Percentiles rank a stretch among this genome's conserved stretches.
Conservation (phyloP, 2,888 invertebrate species). For the Cerastis rubricosa region DNA sequence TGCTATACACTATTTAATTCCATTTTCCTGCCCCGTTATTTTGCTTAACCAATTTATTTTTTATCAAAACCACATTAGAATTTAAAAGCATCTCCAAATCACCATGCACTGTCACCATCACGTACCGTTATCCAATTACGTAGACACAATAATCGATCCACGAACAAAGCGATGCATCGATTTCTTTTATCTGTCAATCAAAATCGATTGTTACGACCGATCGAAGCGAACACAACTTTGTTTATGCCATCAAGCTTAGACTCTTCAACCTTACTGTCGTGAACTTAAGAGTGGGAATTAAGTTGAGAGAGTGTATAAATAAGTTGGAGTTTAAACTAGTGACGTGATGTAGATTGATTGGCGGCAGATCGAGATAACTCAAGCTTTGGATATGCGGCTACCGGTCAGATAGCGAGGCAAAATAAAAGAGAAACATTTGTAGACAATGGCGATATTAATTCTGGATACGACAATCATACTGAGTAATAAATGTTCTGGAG, state of each 20-base stretch:
- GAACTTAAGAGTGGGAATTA: conserved; percentile 24
- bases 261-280: conserved; percentile 22
- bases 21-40: not conserved
- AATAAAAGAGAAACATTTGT: conserved; percentile 69
- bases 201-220: conserved; percentile 83
- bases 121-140: conserved; percentile 80
- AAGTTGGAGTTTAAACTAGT: conserved; percentile 64
- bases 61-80: conserved; percentile 19
- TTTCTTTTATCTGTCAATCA: conserved; percentile 88
- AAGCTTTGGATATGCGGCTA: conserved; percentile 80
- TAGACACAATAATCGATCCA: conserved; percentile 81
- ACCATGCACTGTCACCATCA: conserved; percentile 62
- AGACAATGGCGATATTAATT: conserved; percentile 69
- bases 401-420: conserved; percentile 74
- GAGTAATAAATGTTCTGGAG: conserved; percentile 67
- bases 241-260: not conserved
- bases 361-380: conserved; percentile 83
- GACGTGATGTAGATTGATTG: conserved; percentile 80
- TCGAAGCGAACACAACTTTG: conserved; percentile 63
- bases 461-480: conserved; percentile 68
- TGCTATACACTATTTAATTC: not conserved
- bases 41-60: conserved; percentile 23
- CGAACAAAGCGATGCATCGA: conserved; percentile 81
- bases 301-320: conserved; percentile 10
- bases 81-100: conserved; percentile 51